Percentiles rank a stretch among this genome's conserved stretches.
Conservation (phyloP, 2,113 vertebrate genomes). For the Anser brachyrhynchus region DNA sequence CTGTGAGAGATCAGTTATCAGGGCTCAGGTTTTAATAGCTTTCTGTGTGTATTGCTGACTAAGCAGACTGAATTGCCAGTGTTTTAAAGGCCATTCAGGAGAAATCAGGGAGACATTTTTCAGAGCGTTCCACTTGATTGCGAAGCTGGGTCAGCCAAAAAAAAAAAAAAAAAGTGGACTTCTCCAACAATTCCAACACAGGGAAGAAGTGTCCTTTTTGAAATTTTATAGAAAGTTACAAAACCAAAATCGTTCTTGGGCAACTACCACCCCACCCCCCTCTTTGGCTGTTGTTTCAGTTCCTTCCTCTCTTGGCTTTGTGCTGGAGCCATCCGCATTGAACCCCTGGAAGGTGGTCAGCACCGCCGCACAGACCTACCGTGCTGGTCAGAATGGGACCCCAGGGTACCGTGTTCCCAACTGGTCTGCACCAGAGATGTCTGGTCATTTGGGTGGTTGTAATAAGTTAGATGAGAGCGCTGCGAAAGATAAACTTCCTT, state of each 20-base stretch:
- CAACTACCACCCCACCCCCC: not conserved
- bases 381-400: not conserved
- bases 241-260: not conserved
- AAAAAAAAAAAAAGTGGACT: fast-evolving
- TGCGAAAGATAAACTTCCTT: not conserved
- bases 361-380: not conserved
- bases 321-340: not conserved
- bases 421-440: not conserved
- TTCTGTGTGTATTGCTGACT: not conserved
- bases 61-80: not conserved
- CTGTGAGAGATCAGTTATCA: not conserved
- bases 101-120: not conserved
- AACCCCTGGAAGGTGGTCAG: not conserved
- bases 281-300: not conserved
- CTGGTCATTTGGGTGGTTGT: not conserved
- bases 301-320: not conserved
- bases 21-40: not conserved
- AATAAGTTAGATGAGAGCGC: not conserved
- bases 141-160: not conserved
- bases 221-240: not conserved
- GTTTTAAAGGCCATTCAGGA: not conserved
- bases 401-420: fast-evolving
- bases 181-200: not conserved
- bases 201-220: fast-evolving
- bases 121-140: not conserved